Evolutionary conservation across 2,797 vertebrate genomes (phyloP), one percentile per base, ranked within the genome.

Genomic region (Triplophysa yarkandensis): DNA sequence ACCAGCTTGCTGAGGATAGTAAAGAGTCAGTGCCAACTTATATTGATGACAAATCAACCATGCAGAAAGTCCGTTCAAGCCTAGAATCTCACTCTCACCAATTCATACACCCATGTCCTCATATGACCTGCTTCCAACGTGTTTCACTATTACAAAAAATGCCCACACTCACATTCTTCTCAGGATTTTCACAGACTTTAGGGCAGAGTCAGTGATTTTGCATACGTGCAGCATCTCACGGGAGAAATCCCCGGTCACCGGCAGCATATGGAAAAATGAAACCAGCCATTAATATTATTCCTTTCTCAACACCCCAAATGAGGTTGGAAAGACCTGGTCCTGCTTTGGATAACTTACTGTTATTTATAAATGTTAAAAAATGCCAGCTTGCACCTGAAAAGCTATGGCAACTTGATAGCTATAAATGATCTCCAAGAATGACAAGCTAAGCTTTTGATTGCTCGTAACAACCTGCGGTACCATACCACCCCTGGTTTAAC

Each of bases 181-280:
- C 36, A 17, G 28, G 32, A 32, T 76, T 30, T 25, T 23, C 34
- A 9, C 36, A 54, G 11, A 76, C 74, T 17, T 41, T 39, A 1
- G 34, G 60, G 23, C 34, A 0, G 50, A 17, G 68, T 36, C 39
- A 74, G 4, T 60, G 52, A 43, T 21, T 66, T 19, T 63, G 80
- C 55, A 67, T 77, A 82, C 74, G 80, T 82, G 80, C 77, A 74
- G 70, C 14, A 67, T 71, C 17, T 58, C 80, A 82, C 71, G 74
- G 34, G 46, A 41, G 52, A 68, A 39, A 67, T 73, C 63, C 60
- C 34, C 25, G 62, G 34, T 36, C 50, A 78, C 57, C 41, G 58
- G 58, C 41, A 61, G 60, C 54, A 44, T 65, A 6, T 32, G 77
- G 71, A 66, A 79, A 72, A 71, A 64, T 21, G 39, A 27, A 32